These are phyloP conservation scores for Luscinia luscinia DNA, from an alignment of 2,797 vertebrate species.

Conservation along the genomic window DNA sequence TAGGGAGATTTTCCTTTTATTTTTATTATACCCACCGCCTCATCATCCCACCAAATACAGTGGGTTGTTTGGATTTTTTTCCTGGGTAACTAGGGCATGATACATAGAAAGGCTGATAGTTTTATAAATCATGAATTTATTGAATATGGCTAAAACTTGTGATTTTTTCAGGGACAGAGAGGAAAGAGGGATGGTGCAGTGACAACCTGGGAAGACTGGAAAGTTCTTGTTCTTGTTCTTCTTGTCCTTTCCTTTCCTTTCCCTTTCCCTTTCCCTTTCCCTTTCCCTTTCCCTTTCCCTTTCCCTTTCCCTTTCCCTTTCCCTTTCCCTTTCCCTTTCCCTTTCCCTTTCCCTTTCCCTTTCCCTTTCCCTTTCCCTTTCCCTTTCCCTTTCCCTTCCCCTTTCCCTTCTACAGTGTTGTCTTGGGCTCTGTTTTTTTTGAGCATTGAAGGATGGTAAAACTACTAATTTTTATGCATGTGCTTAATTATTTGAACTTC, in stretches of 20 bases:
- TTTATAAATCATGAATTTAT: neutral
- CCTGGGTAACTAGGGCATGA: fast-evolving
- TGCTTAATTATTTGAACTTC: neutral
- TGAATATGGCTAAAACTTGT: neutral
- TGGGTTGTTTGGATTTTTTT: neutral
- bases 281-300: no score
- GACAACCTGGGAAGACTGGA: neutral
- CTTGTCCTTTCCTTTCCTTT: neutral
- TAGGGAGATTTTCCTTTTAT: neutral
- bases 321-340: no score
- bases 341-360: neutral
- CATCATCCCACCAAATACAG: neutral
- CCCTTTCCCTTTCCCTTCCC: no score
- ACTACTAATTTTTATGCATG: neutral
- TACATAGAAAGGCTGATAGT: neutral
- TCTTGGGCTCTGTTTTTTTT: neutral
- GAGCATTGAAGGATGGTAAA: neutral
- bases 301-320: no score
- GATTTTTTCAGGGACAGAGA: neutral
- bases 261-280: no score
- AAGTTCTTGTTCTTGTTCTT: neutral
- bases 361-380: no score
- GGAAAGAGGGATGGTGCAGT: neutral
- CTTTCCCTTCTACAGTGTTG: no score
- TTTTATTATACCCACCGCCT: neutral